A percentile compares a stretch with the other conserved stretches of the same genome.
These are phyloP conservation scores for Eulemur rufifrons DNA, from an alignment of 2,113 vertebrate species.

Conservation along the genomic window DNA sequence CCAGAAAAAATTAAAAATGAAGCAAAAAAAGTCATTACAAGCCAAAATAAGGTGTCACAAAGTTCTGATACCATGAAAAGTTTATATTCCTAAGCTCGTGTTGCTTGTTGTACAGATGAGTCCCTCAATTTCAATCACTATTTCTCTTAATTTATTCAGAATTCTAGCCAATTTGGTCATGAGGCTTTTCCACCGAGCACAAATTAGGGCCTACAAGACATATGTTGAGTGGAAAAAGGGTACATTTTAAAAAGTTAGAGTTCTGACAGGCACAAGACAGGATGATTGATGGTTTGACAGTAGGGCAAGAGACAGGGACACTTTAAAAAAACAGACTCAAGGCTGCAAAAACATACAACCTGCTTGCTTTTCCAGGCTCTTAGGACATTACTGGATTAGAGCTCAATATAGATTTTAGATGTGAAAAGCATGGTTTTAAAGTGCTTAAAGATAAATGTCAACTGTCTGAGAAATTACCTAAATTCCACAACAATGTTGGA, in stretches of 20 bases:
- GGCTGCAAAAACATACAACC: background rate
- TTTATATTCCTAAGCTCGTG: background rate
- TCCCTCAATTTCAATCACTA: background rate
- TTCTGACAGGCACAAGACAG: background rate
- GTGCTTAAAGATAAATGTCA: background rate
- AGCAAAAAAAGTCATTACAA: background rate
- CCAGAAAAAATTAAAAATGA: background rate
- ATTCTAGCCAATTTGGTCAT: background rate
- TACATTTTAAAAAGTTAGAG: background rate
- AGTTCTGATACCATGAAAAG: background rate
- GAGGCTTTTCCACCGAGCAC: background rate
- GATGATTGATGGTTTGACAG: background rate
- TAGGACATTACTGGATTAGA: background rate
- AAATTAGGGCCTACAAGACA: background rate
- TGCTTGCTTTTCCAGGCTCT: background rate
- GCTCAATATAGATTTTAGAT: background rate
- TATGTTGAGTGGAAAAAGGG: background rate
- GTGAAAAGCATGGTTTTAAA: background rate
- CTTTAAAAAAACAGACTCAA: background rate
- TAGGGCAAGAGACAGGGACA: background rate
- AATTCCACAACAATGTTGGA: background rate
- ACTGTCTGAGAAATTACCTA: conserved; percentile 8
- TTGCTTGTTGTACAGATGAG: background rate
- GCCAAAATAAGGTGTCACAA: background rate
- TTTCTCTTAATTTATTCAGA: background rate